A percentile compares a stretch with the other conserved stretches of the same genome.
Conservation (phyloP, 2,797 vertebrate genomes). For the Astyanax mexicanus region DNA sequence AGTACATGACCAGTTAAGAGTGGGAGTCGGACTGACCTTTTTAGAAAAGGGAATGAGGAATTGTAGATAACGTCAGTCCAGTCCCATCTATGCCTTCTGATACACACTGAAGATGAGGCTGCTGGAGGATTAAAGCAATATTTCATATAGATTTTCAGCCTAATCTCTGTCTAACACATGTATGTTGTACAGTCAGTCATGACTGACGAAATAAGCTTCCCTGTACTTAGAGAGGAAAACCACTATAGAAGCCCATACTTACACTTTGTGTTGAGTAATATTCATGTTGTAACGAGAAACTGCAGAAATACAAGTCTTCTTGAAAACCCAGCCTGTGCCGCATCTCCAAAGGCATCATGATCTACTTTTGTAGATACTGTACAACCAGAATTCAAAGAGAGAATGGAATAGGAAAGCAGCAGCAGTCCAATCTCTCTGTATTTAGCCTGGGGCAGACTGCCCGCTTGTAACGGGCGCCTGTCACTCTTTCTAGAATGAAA, state of each 20-base stretch:
- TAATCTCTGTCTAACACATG: not conserved
- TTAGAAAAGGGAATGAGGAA: not conserved
- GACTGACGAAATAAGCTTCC: not conserved
- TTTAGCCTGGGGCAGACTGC: conserved; percentile 5
- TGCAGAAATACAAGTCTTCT: not conserved
- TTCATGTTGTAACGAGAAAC: not conserved
- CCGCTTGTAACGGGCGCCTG: not conserved
- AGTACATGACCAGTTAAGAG: conserved; percentile 18
- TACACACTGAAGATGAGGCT: not conserved
- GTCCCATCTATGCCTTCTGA: not conserved
- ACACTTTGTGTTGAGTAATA: not conserved
- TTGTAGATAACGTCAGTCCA: not conserved
- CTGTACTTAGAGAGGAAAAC: too few species aligned
- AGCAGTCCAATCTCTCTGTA: conserved; percentile 41
- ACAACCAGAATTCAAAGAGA: not conserved
- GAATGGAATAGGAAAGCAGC: conserved; percentile 56
- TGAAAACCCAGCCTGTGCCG: not conserved
- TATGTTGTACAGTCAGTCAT: not conserved
- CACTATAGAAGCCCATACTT: not conserved
- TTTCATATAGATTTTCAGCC: not conserved
- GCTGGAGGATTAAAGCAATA: not conserved
- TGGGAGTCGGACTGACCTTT: not conserved
- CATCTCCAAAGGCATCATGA: not conserved
- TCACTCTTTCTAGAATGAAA: not conserved
- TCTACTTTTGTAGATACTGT: too few species aligned